Evolutionary conservation across 2,888 invertebrate species (phyloP), one percentile per base, ranked within the genome.

Genomic region (Folsomia manolachei): DNA sequence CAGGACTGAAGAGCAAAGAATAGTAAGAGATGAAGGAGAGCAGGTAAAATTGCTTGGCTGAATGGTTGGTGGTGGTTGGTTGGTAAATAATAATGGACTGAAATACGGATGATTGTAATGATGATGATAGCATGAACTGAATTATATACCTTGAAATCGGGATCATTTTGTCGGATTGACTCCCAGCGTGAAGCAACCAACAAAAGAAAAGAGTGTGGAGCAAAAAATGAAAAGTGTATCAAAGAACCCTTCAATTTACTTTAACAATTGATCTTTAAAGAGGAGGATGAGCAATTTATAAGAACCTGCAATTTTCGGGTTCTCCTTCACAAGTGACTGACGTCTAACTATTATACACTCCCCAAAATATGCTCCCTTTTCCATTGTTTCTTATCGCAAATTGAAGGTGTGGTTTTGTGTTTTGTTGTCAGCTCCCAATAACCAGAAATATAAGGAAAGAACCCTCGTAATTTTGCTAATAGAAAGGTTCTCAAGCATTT

Each of bases 121-220:
- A 63, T 63, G 63, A 63, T 63, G 63, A 24, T 52, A 66, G 39
- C 66, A 52, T 39, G 60, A 53, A 39, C 65, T 66, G 65, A 67
- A 67, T 67, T 67, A 67, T 52, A 67, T 56, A 24, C 52, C 23
- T 56, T 56, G 65, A 67, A 56, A 67, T 67, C 67, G 56, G 52
- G 67, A 67, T 67, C 53, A 60, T 52, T n/a, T 67, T 60, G 27
- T 67, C 52, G 27, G n/a, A 66, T 66, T 67, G 67, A 67, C 67
- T 67, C 67, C 56, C 67, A 67, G 52, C 60, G 65, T 52, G 65
- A 52, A 52, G 52, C 21, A 27, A 64, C 24, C 64, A 64, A 66
- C 52, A 66, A 66, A 51, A 27, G 39, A 39, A n/a, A 9, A 63
- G 26, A 11, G 21, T n/a, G 25, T 21, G 63, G 66, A 27, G 24